A percentile compares a stretch with the other conserved stretches of the same genome.
phyloP scores from a whole-genome alignment of 2,797 vertebrate species.

The Epinephelus awoara region DNA sequence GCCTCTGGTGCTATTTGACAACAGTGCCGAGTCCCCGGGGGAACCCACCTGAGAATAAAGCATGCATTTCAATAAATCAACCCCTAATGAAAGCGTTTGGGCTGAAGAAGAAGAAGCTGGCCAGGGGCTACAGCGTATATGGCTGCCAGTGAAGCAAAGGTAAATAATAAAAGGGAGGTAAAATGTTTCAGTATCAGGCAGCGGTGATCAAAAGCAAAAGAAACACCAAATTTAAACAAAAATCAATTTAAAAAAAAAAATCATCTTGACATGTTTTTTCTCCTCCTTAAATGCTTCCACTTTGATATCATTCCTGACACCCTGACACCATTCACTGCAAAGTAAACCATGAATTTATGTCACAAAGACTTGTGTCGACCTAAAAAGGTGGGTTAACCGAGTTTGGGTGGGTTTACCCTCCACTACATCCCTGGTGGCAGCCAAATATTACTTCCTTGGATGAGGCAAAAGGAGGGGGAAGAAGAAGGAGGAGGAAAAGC shows the following conservation, averaged over 20 bases:
- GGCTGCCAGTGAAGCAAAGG: constrained; percentile 32
- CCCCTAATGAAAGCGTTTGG: constrained; percentile 83
- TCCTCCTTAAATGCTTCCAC: neutral
- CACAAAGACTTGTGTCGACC: constrained; percentile 38
- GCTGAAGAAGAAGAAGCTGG: constrained; percentile 68
- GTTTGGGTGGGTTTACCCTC: constrained; percentile 58
- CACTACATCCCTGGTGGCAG: constrained; percentile 54
- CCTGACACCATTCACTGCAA: constrained; percentile 34
- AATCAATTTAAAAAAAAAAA: constrained; percentile 18
- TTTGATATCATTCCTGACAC: constrained; percentile 9
- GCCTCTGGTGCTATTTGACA: constrained; percentile 86
- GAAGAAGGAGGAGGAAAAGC: constrained; percentile 25
- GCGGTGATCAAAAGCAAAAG: constrained; percentile 39
- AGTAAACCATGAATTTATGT: constrained; percentile 36
- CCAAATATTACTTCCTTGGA: constrained; percentile 62
- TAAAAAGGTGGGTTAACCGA: constrained; percentile 47
- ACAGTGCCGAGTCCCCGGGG: constrained; percentile 79
- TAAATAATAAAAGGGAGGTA: constrained; percentile 44
- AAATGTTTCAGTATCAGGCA: constrained; percentile 23
- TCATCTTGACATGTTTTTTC: neutral
- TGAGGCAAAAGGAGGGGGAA: constrained; percentile 7
- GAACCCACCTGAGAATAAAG: constrained; percentile 91
- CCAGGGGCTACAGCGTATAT: constrained; percentile 64
- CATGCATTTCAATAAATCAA: constrained; percentile 89
- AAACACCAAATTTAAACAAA: constrained; percentile 24